A percentile compares a stretch with the other conserved stretches of the same genome.
Evolutionary conservation across 2,113 vertebrate genomes (phyloP).

Genomic region (Terrapene triunguis): DNA sequence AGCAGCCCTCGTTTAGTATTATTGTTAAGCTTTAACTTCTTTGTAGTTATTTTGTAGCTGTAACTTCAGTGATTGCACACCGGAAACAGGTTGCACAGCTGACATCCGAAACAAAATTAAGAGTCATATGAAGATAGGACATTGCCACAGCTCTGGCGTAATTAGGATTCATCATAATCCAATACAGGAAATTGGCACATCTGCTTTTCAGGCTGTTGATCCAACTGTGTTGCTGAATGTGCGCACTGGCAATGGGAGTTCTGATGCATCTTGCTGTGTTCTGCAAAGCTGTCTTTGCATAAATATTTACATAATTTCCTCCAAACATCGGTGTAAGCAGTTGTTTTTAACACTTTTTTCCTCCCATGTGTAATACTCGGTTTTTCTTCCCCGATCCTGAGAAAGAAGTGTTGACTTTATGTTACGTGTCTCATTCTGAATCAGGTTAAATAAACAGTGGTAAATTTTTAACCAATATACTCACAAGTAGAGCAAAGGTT

Average conservation of each 20-base stretch:
- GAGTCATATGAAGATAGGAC: conserved; percentile 78
- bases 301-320: conserved; percentile 76
- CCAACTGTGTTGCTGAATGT: conserved; percentile 64
- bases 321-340: conserved; percentile 59
- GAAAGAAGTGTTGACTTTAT: conserved; percentile 12
- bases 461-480: neutral
- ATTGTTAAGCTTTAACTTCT: neutral
- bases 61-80: neutral
- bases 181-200: conserved; percentile 85
- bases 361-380: conserved; percentile 52
- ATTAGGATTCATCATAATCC: conserved; percentile 84
- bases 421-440: neutral
- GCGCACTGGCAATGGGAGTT: conserved; percentile 53
- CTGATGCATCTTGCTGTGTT: conserved; percentile 64
- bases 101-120: conserved; percentile 77
- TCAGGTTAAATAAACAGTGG: neutral
- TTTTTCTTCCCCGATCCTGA: conserved; percentile 8
- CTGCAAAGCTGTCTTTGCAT: conserved; percentile 70
- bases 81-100: conserved; percentile 67
- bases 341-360: conserved; percentile 61
- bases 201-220: conserved; percentile 82
- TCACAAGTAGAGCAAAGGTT: neutral
- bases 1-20: neutral
- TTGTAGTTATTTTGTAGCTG: conserved; percentile 66
- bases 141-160: conserved; percentile 78